These are phyloP conservation scores for Silurus asotus DNA, from an alignment of 2,113 vertebrate genomes.

Conservation along the genomic window DNA sequence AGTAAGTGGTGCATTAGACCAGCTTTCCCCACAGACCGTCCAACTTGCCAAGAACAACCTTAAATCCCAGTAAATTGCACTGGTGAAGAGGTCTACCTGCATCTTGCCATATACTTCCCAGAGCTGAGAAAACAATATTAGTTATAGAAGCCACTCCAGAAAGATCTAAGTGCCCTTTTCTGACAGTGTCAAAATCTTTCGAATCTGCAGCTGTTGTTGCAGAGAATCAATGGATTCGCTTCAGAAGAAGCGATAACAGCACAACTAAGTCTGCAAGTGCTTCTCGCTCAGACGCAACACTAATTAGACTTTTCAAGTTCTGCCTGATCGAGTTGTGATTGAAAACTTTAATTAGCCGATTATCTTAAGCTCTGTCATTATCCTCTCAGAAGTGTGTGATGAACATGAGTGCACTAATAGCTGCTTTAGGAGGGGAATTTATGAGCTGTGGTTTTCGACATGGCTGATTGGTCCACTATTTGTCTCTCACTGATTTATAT, in stretches of 20 bases:
- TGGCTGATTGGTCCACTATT: conserved; percentile 7
- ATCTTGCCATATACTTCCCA: background rate
- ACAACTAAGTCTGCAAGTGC: background rate
- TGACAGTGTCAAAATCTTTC: background rate
- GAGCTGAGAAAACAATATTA: background rate
- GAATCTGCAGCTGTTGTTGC: background rate
- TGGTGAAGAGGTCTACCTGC: too few relatives aligned
- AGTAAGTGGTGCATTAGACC: background rate
- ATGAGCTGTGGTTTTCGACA: conserved; percentile 14
- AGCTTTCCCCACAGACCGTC: background rate
- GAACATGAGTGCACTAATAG: conserved; percentile 12
- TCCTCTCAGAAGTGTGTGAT: conserved; percentile 10
- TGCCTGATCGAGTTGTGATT: conserved; percentile 33
- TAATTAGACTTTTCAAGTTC: conserved; percentile 33
- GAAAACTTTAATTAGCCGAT: conserved; percentile 46
- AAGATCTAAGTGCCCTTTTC: background rate
- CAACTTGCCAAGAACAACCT: background rate
- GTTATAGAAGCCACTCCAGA: background rate
- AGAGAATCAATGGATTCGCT: background rate
- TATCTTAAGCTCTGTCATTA: conserved; percentile 15
- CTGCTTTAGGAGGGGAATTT: conserved; percentile 6
- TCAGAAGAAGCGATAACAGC: background rate
- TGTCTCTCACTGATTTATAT: background rate
- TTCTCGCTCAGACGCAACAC: conserved; percentile 3
- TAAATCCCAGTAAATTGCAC: too few relatives aligned